These are phyloP conservation scores for Myotis pilosus DNA, from an alignment of 2,797 vertebrate genomes.

Conservation along the genomic window DNA sequence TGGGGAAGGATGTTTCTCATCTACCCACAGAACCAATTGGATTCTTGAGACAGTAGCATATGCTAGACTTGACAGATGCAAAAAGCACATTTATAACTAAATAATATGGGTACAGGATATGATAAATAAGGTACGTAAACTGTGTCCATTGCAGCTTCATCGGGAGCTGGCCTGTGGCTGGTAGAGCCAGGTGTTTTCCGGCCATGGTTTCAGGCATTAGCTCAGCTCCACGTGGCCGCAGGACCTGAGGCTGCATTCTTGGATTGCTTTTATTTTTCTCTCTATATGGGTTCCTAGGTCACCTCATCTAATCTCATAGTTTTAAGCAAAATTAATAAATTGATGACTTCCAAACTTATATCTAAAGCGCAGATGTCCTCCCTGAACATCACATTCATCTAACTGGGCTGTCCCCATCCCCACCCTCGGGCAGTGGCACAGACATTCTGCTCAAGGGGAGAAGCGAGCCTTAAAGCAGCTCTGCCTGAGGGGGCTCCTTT, in stretches of 20 bases:
- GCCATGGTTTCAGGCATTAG: background rate
- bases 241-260: background rate
- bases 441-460: background rate
- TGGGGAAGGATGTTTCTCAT: background rate
- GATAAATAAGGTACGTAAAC: background rate
- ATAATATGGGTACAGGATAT: background rate
- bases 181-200: background rate
- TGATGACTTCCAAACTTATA: background rate
- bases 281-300: background rate
- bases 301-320: background rate
- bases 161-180: background rate
- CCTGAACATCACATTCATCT: background rate
- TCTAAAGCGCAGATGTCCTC: background rate
- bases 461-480: background rate
- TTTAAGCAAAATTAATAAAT: conserved; percentile 4
- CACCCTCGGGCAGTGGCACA: background rate
- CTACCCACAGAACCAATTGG: background rate
- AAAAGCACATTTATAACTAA: background rate
- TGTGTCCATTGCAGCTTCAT: background rate
- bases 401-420: background rate
- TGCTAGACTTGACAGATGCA: background rate
- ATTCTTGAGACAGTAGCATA: background rate
- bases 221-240: background rate
- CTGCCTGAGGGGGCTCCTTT: background rate
- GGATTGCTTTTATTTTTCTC: background rate